These are phyloP conservation scores for Coregonus clupeaformis DNA, from an alignment of 2,113 vertebrate genomes.

Conservation along the genomic window DNA sequence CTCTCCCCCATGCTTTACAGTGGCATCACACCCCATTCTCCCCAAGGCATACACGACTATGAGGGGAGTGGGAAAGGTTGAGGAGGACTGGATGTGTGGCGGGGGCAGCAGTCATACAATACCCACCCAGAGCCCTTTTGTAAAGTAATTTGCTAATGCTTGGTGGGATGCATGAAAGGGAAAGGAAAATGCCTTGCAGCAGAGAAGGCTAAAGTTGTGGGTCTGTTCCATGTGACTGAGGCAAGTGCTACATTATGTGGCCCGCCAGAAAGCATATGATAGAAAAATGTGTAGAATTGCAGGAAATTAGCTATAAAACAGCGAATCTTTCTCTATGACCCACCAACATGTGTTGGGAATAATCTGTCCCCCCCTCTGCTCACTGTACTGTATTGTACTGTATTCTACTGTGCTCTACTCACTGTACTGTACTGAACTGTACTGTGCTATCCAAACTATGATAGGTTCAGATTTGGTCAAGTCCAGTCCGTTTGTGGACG, in stretches of 20 bases:
- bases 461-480: no score
- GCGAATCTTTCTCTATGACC: no score
- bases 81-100: constrained; percentile 13
- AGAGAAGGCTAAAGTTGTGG: constrained; percentile 36
- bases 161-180: constrained; percentile 51
- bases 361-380: no score
- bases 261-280: no score
- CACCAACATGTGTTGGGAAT: no score
- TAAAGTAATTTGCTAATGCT: constrained; percentile 31
- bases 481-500: no score
- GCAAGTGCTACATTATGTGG: constrained; percentile 56
- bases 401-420: no score
- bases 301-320: no score
- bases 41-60: constrained; percentile 28
- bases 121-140: constrained; percentile 27
- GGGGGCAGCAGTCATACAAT: constrained; percentile 12
- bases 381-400: no score
- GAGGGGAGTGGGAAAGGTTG: constrained; percentile 14
- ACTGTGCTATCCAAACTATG: no score
- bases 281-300: no score
- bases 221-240: constrained; percentile 50
- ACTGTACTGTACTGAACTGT: no score
- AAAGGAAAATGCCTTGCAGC: constrained; percentile 45
- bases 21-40: constrained; percentile 38
- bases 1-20: constrained; percentile 29